Base-by-base conservation (phyloP, 2,113 vertebrate species). In the Muntiacus reevesi region DNA sequence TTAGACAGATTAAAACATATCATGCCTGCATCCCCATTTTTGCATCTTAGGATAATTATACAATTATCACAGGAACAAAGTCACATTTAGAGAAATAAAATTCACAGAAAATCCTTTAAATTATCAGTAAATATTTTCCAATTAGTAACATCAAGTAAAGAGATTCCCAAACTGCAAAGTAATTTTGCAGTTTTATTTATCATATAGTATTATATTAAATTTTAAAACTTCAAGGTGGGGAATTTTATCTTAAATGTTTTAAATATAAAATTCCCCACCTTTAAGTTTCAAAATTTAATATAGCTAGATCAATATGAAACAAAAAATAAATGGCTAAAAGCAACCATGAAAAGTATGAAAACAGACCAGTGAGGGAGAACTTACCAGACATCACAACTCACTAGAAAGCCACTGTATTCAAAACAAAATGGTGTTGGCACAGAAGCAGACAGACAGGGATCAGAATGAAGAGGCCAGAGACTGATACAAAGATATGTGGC, bases 331-430 rank as follows among this genome's bases (percentile, higher is more conserved):
- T 88, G 74, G 15, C 45, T 55, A 71, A 82, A 95, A 88, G 45
- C 6, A 97, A 45, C 9, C 28, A 60, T 84, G 43, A 87, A 57
- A 81, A 86, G 8, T 54, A 43, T 33, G 13, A 57, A 79, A 87
- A 67, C 85, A 94, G 33, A 52, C 40, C 74, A 88, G 60, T 45
- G 43, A 91, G 71, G 21, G 33, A 91, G 13, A 81, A 97, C 97
- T 97, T 97, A 97, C 96, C 97, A 93, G 96, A 89, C 21, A 96
- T 43, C 78, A 94, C 10, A 84, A 91, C 50, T 95, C 89, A 91
- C 52, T 83, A 91, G 91, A 96, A 91, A 95, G 59, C 11, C 76
- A 82, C 45, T 36, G 60, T 33, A 96, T 94, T 96, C 54, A 78
- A 81, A 96, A 87, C 28, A 93, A 79, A 96, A 83, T 16, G 76